phyloP scores from a whole-genome alignment of 2,888 invertebrate species.

The Calameuta pallipes region DNA sequence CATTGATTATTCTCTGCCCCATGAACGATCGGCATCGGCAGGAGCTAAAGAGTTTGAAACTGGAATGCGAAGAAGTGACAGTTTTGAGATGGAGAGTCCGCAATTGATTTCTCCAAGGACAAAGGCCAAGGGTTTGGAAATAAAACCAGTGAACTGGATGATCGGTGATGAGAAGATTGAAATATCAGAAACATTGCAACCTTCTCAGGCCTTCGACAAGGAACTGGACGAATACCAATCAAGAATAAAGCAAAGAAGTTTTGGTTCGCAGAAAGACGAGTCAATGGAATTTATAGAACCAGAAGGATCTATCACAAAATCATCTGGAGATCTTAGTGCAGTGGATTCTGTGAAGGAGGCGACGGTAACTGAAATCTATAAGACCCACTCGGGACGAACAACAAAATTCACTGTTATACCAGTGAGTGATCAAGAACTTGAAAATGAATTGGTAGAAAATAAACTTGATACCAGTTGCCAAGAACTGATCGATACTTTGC shows the following conservation, averaged over 20 bases:
- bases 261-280: constrained; percentile 32
- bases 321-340: constrained; percentile 45
- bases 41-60: constrained; percentile 22
- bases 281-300: constrained; percentile 39
- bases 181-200: constrained; percentile 56
- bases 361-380: not conserved
- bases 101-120: constrained; percentile 54
- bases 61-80: constrained; percentile 42
- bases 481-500: constrained; percentile 58
- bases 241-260: constrained; percentile 35
- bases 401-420: constrained; percentile 50
- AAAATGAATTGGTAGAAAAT: constrained; percentile 58
- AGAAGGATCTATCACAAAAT: constrained; percentile 41
- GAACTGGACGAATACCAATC: constrained; percentile 61
- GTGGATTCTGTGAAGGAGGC: constrained; percentile 42
- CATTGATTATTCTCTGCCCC: constrained; percentile 45
- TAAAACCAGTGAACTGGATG: constrained; percentile 60
- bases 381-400: not conserved
- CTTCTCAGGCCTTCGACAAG: constrained; percentile 58
- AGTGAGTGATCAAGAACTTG: constrained; percentile 54
- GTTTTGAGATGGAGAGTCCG: constrained; percentile 57
- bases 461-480: constrained; percentile 60
- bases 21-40: constrained; percentile 29
- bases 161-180: constrained; percentile 64
- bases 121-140: constrained; percentile 56